Conservation (phyloP, 1,140 invertebrate genomes). For the Drosophila cardini region DNA sequence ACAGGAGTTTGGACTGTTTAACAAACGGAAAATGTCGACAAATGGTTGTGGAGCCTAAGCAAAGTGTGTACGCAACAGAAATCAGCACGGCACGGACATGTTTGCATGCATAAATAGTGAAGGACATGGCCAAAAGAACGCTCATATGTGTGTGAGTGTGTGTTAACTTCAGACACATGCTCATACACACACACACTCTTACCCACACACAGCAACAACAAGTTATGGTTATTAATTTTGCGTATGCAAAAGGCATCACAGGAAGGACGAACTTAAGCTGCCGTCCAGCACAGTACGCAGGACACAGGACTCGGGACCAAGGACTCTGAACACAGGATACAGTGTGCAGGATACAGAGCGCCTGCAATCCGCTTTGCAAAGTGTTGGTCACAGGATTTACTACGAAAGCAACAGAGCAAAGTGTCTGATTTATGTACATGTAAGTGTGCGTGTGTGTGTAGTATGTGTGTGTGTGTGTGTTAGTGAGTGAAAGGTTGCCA, state of each 20-base stretch:
- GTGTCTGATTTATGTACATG: conserved; percentile 70
- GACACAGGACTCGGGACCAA: neutral
- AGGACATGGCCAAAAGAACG: conserved; percentile 61
- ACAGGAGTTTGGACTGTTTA: conserved; percentile 28
- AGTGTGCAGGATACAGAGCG: conserved; percentile 4
- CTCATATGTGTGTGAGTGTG: conserved; percentile 12
- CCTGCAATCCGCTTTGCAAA: conserved; percentile 71
- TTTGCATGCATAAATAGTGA: conserved; percentile 82
- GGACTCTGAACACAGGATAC: conserved; percentile 2
- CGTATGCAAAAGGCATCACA: conserved; percentile 67
- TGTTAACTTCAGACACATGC: conserved; percentile 24
- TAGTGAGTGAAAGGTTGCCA: conserved; percentile 26
- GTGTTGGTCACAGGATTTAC: conserved; percentile 78
- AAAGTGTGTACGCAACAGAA: conserved; percentile 73
- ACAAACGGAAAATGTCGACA: conserved; percentile 56
- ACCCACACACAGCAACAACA: conserved; percentile 46
- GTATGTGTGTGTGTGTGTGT: neutral
- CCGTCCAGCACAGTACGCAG: conserved; percentile 4
- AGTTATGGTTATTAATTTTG: conserved; percentile 82
- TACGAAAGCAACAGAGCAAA: conserved; percentile 54
- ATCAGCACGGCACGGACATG: conserved; percentile 73
- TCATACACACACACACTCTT: conserved; percentile 2
- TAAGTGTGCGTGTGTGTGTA: neutral
- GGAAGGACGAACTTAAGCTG: conserved; percentile 67
- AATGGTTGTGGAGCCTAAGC: conserved; percentile 56